Conservation (phyloP, 2,888 invertebrate genomes). For the Tenthredo scrophulariae region DNA sequence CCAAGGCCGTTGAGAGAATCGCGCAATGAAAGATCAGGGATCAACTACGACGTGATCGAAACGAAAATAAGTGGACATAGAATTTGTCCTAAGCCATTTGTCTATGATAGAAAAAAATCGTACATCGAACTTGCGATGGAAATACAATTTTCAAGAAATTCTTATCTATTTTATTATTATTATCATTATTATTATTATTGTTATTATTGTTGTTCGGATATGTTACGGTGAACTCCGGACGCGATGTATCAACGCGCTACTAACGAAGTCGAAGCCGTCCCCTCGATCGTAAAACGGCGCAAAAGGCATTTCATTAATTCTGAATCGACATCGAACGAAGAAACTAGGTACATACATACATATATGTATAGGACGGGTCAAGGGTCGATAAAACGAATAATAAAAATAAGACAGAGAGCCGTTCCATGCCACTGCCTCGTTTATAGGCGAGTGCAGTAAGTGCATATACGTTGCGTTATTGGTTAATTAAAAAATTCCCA, state of each 20-base stretch:
- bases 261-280: constrained; percentile 1
- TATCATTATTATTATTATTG: background rate
- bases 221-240: background rate
- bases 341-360: constrained; percentile 5
- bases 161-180: background rate
- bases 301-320: constrained; percentile 30
- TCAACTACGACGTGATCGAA: constrained; percentile 5
- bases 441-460: background rate
- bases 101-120: background rate
- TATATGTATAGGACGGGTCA: constrained; percentile 21
- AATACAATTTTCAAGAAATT: background rate
- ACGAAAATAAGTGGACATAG: background rate
- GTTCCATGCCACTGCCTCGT: background rate
- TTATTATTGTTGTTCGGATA: background rate
- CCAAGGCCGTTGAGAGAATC: constrained; percentile 39
- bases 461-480: background rate
- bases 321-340: background rate
- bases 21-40: constrained; percentile 28
- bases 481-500: background rate
- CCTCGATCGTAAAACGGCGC: constrained; percentile 18
- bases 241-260: background rate
- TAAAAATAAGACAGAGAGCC: background rate
- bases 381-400: constrained; percentile 22
- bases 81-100: background rate
- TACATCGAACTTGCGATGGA: background rate